Evolutionary conservation across 2,888 invertebrate genomes (phyloP).

Genomic region (Seira sanloemensis): DNA sequence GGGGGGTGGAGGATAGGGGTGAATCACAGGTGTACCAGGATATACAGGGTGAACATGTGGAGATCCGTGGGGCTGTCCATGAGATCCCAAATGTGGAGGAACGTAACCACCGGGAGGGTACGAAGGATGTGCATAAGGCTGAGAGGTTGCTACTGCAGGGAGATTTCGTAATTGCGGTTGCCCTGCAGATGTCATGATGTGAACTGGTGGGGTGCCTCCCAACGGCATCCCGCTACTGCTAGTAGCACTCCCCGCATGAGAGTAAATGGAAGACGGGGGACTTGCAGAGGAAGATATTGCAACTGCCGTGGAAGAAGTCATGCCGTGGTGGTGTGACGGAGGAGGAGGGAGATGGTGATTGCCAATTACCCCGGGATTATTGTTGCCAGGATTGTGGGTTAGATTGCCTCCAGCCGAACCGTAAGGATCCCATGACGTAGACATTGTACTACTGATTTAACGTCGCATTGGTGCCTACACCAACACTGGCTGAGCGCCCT

Average conservation of each 20-base stretch:
- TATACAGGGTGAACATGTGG: constrained; percentile 36
- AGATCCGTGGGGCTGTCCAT: constrained; percentile 55
- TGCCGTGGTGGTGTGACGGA: constrained; percentile 23
- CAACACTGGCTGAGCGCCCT: too few species aligned
- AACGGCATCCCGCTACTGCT: constrained; percentile 25
- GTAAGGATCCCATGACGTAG: constrained; percentile 56
- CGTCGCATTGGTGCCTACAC: background rate
- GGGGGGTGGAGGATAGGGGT: constrained; percentile 57
- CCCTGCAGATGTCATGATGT: constrained; percentile 12
- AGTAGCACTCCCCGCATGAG: constrained; percentile 38
- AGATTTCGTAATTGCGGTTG: constrained; percentile 24
- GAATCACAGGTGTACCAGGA: constrained; percentile 49
- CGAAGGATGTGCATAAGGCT: constrained; percentile 41
- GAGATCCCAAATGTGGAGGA: constrained; percentile 43
- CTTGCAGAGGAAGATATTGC: constrained; percentile 7
- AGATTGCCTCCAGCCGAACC: constrained; percentile 43
- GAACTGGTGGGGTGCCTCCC: constrained; percentile 25
- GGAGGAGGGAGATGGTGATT: constrained; percentile 31
- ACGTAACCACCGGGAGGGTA: constrained; percentile 35
- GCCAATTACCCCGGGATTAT: constrained; percentile 20
- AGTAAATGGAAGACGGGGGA: constrained; percentile 51
- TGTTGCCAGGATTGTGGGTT: constrained; percentile 29
- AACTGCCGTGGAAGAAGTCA: constrained; percentile 36
- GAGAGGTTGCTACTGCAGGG: constrained; percentile 24
- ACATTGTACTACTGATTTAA: constrained; percentile 37